Evolutionary conservation across 2,797 vertebrate genomes (phyloP).

Genomic region (Enteromius thamalakanensis): DNA sequence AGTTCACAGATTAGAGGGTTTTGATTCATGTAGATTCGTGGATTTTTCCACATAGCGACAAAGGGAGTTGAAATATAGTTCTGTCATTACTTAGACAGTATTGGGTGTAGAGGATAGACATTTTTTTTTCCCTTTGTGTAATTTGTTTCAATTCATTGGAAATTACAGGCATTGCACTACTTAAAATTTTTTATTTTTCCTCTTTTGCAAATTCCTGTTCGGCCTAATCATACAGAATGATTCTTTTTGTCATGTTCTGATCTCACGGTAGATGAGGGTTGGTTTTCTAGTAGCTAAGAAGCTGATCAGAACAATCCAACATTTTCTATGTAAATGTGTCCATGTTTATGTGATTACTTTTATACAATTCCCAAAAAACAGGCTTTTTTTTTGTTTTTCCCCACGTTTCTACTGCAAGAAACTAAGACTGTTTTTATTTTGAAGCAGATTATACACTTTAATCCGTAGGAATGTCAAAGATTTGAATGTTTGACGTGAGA

Average conservation of each 20-base stretch:
- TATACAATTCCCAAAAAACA: slow-evolving; percentile 19
- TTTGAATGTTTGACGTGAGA: slow-evolving; percentile 25
- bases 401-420: slow-evolving; percentile 34
- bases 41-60: slow-evolving; percentile 57
- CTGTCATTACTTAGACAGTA: slow-evolving; percentile 61
- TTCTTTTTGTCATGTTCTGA: slow-evolving; percentile 49
- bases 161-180: slow-evolving; percentile 70
- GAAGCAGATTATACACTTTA: slow-evolving; percentile 41
- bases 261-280: slow-evolving; percentile 52
- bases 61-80: slow-evolving; percentile 52
- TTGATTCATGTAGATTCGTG: slow-evolving; percentile 54
- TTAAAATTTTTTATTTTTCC: slow-evolving; percentile 55
- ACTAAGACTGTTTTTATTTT: slow-evolving; percentile 48
- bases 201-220: slow-evolving; percentile 49
- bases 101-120: slow-evolving; percentile 56
- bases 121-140: slow-evolving; percentile 46
- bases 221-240: slow-evolving; percentile 57
- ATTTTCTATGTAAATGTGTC: slow-evolving; percentile 45
- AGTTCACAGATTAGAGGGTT: slow-evolving; percentile 42
- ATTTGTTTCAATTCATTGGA: slow-evolving; percentile 63
- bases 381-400: slow-evolving; percentile 1
- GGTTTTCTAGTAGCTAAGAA: slow-evolving; percentile 38
- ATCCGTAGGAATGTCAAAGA: slow-evolving; percentile 47
- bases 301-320: slow-evolving; percentile 42
- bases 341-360: slow-evolving; percentile 44